phyloP scores from a whole-genome alignment of 2,113 vertebrate species.

The Apeltes quadracus region DNA sequence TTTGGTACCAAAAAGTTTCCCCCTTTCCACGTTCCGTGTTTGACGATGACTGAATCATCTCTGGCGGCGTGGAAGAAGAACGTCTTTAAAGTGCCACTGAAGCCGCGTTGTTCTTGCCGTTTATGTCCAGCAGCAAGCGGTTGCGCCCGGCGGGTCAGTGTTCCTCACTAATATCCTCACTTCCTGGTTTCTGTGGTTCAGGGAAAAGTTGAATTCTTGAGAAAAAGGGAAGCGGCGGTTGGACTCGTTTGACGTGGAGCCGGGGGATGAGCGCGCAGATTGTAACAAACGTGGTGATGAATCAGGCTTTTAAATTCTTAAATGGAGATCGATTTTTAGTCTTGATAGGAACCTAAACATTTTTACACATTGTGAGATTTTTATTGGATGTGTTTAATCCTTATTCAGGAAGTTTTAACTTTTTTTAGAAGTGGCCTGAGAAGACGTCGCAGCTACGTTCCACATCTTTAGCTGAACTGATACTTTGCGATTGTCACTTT shows the following conservation, averaged over 20 bases:
- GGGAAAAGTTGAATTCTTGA: too few species aligned
- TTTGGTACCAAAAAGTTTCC: constrained; percentile 56
- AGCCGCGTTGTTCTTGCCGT: too few species aligned
- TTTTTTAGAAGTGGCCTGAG: constrained; percentile 4
- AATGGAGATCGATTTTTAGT: constrained; percentile 15
- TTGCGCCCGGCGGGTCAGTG: too few species aligned
- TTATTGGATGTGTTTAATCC: neutral
- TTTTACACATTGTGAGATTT: neutral
- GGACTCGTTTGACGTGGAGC: constrained; percentile 30
- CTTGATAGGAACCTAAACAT: constrained; percentile 1
- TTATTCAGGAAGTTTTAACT: neutral
- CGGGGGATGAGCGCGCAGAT: constrained; percentile 26
- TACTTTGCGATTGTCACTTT: constrained; percentile 10
- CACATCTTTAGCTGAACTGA: constrained; percentile 21
- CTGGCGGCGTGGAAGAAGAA: constrained; percentile 59
- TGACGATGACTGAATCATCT: constrained; percentile 34
- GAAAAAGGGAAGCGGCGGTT: constrained; percentile 35
- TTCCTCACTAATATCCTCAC: too few species aligned
- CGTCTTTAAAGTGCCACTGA: neutral
- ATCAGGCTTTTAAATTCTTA: constrained; percentile 11
- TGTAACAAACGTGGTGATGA: constrained; percentile 31
- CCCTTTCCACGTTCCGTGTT: constrained; percentile 42
- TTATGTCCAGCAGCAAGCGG: too few species aligned
- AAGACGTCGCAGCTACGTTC: neutral
- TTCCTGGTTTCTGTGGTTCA: too few species aligned